phyloP scores from a whole-genome alignment of 2,113 vertebrate genomes.

The human region GRCh38 chr13:47501001-47501500 shows the following conservation, averaged over 20 bases:
- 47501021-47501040: background rate
- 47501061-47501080: background rate
- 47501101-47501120: background rate
- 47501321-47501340: background rate
- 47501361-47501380: background rate
- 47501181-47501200: background rate
- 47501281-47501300: background rate
- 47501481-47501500: background rate
- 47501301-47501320: background rate
- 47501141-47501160: background rate
- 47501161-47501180: background rate
- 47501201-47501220: background rate
- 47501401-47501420: background rate
- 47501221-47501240: background rate
- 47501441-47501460: background rate
- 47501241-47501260: background rate
- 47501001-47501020: background rate
- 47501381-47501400: background rate
- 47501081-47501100: background rate
- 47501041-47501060: background rate
- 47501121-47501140: background rate
- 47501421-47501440: background rate
- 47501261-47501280: background rate
- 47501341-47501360: background rate
- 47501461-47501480: background rate